A percentile compares a stretch with the other conserved stretches of the same genome.
Evolutionary conservation across 2,888 invertebrate genomes (phyloP).

Genomic region (Cremastinae sp.): DNA sequence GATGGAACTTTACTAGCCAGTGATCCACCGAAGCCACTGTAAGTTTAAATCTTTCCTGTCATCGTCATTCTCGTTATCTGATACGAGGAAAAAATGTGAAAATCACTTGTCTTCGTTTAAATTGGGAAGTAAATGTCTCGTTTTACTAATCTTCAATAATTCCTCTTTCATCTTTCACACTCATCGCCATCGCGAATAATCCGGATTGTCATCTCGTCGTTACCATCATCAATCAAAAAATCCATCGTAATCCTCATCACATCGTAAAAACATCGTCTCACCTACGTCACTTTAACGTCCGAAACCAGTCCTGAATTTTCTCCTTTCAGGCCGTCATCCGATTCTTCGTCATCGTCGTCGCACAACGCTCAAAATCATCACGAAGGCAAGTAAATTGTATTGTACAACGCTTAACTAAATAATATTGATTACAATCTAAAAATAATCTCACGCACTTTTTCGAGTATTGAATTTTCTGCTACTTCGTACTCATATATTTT

Average conservation of each 20-base stretch:
- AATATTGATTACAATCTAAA: background rate
- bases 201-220: constrained; percentile 37
- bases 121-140: no score
- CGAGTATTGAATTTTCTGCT: background rate
- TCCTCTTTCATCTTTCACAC: constrained; percentile 58
- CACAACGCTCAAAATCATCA: constrained; percentile 78
- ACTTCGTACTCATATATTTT: background rate
- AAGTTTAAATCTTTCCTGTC: constrained; percentile 80
- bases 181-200: constrained; percentile 49
- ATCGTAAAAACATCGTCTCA: constrained; percentile 32
- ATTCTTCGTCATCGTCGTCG: constrained; percentile 76
- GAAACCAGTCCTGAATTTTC: constrained; percentile 80
- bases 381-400: constrained; percentile 73
- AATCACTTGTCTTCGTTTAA: no score
- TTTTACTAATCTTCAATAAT: constrained; percentile 55
- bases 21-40: constrained; percentile 98
- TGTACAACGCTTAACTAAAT: background rate
- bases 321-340: constrained; percentile 81
- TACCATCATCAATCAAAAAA: constrained; percentile 48
- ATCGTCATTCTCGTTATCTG: background rate
- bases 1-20: constrained; percentile 97
- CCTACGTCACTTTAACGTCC: no score
- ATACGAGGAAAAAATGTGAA: no score
- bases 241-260: constrained; percentile 51
- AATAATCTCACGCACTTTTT: background rate